Evolutionary conservation across 2,113 vertebrate species (phyloP), one percentile per base, ranked within the genome.

Genomic region (Pseudopipra pipra): DNA sequence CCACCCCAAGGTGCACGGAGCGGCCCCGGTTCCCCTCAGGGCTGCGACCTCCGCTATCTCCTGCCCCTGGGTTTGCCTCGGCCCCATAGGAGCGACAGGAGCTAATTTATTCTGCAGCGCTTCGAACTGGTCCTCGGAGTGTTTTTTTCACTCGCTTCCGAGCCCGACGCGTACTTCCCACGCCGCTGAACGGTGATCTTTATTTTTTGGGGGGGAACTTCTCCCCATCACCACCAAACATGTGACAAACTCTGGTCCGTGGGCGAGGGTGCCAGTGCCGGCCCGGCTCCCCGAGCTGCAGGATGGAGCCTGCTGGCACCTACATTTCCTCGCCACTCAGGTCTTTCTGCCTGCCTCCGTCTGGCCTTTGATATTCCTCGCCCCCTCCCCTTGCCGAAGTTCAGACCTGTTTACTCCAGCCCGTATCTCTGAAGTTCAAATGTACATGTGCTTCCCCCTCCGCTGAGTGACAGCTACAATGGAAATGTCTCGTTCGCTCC

Each of bases 381-480:
- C 54, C 87, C 78, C 81, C 70, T 87, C 95, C 87, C 89, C 68
- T 95, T 41, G 91, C 90, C 87, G 90, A 97, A 97, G 95, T 97
- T 97, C 95, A 97, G 91, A 90, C 87, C 95, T 96, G 89, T 96
- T 98, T 97, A 96, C 95, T 97, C 82, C 88, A 94, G 81, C 85
- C 87, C 80, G 28, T 68, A 84, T 88, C 96, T 96, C 95, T 93
- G 91, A 98, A 98, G 97, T 98, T 98, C 97, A 97, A 97, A 97
- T 96, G 94, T 95, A 95, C 96, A 89, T 95, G 94, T 90, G 96
- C 89, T 95, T 82, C 88, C 87, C 78, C 77, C 59, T 90, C 78
- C 15, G 74, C 85, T 97, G 96, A 98, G 89, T 97, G 98, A 97
- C 97, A 97, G 93, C 91, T 91, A 90, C 97, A 97, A 95, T 97